Percentiles rank a stretch among this genome's conserved stretches.
These are phyloP conservation scores for Clepsis dumicolana DNA, from an alignment of 2,888 invertebrate species.

Conservation along the genomic window DNA sequence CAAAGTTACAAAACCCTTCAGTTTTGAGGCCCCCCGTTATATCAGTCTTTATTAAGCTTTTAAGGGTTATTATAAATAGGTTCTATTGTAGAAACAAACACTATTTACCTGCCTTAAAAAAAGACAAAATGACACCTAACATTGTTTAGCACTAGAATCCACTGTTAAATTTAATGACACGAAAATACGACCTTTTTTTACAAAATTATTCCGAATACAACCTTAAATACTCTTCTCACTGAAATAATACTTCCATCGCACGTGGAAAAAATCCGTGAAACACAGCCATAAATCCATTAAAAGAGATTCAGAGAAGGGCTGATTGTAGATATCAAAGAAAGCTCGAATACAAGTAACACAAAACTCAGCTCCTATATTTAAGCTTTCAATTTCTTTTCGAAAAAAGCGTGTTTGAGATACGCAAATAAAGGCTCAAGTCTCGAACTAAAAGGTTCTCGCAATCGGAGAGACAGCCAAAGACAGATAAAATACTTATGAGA, in stretches of 20 bases:
- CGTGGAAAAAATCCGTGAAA: not conserved
- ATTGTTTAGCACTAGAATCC: too few species aligned
- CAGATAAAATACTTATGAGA: conserved; percentile 44
- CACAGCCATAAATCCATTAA: conserved; percentile 33
- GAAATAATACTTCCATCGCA: not conserved
- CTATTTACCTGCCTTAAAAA: too few species aligned
- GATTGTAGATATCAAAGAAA: conserved; percentile 39
- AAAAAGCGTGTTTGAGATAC: conserved; percentile 42
- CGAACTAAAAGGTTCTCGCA: conserved; percentile 40
- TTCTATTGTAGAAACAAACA: too few species aligned
- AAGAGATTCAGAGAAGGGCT: conserved; percentile 14
- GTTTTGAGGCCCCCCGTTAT: too few species aligned
- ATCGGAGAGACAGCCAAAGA: conserved; percentile 42
- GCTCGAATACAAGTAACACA: conserved; percentile 28
- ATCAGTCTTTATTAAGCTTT: too few species aligned
- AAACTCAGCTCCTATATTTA: conserved; percentile 29
- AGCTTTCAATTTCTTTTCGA: conserved; percentile 40
- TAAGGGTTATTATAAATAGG: too few species aligned
- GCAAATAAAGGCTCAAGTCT: conserved; percentile 39
- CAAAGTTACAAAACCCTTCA: too few species aligned
- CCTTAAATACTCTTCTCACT: not conserved
- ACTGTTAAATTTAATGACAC: too few species aligned
- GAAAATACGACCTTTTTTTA: not conserved
- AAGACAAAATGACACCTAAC: too few species aligned
- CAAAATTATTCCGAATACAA: not conserved